Evolutionary conservation across 2,888 invertebrate genomes (phyloP).

Genomic region (Tenthredo notha): DNA sequence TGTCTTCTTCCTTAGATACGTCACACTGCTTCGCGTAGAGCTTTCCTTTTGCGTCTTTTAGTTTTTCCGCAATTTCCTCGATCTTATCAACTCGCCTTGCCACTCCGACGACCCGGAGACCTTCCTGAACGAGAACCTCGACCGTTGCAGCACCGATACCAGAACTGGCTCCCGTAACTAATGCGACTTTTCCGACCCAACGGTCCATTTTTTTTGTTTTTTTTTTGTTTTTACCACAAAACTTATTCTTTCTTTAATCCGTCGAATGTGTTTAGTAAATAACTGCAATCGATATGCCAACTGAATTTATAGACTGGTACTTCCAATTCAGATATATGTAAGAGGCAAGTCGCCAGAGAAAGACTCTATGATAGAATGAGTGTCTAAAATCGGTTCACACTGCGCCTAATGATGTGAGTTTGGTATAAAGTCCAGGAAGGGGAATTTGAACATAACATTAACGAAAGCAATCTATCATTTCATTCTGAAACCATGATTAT

Average conservation of each 20-base stretch:
- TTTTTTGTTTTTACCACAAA: background rate
- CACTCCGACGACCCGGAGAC: slow-evolving; percentile 81
- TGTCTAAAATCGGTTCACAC: no score
- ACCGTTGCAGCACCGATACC: slow-evolving; percentile 82
- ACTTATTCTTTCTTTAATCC: background rate
- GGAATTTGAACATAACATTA: no score
- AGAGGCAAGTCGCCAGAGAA: background rate
- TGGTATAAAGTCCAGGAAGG: no score
- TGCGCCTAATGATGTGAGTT: no score
- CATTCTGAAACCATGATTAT: no score
- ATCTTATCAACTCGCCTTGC: slow-evolving; percentile 79
- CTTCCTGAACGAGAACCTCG: slow-evolving; percentile 78
- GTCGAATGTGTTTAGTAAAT: background rate
- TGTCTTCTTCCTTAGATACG: slow-evolving; percentile 79
- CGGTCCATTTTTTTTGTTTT: slow-evolving; percentile 78
- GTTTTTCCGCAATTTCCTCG: slow-evolving; percentile 64
- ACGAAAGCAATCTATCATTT: no score
- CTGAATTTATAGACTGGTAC: background rate
- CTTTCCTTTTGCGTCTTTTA: slow-evolving; percentile 67
- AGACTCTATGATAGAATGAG: background rate
- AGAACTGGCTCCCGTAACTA: slow-evolving; percentile 84
- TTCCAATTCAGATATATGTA: background rate
- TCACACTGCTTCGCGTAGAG: slow-evolving; percentile 79
- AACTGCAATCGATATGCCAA: background rate
- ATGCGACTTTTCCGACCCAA: slow-evolving; percentile 82